phyloP scores from a whole-genome alignment of 2,113 vertebrate genomes.

The Puma concolor region DNA sequence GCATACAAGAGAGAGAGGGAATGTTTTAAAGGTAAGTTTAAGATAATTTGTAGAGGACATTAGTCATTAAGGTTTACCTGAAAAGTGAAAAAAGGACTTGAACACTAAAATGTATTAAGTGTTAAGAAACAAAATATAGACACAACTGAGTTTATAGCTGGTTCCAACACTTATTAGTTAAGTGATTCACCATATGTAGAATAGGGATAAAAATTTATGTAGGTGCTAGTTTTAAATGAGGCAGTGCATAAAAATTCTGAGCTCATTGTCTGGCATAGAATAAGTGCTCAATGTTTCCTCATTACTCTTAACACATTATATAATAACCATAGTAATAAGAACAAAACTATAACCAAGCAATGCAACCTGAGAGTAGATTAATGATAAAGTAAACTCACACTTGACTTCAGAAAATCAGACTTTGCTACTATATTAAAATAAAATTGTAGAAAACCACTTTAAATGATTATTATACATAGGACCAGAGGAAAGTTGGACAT shows the following conservation, averaged over 20 bases:
- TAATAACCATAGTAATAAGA: background rate
- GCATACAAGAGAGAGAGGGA: background rate
- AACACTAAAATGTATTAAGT: background rate
- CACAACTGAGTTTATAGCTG: background rate
- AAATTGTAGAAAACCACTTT: background rate
- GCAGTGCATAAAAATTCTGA: background rate
- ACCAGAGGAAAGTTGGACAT: background rate
- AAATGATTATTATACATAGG: background rate
- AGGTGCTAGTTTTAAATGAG: conserved; percentile 15
- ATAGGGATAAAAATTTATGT: background rate
- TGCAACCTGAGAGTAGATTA: background rate
- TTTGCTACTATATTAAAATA: background rate
- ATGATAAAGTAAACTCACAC: background rate
- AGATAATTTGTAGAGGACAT: background rate
- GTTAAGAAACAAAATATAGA: background rate
- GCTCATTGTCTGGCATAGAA: background rate
- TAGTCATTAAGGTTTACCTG: background rate
- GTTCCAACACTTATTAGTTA: background rate
- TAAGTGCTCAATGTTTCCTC: background rate
- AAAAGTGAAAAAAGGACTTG: background rate
- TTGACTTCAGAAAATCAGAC: background rate
- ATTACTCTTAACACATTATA: background rate
- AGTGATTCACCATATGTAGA: background rate
- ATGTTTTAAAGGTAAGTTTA: background rate
- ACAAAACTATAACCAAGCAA: background rate